Evolutionary conservation across 2,113 vertebrate species (phyloP), one percentile per base, ranked within the genome.

Genomic region (Formicarius rufipectus): DNA sequence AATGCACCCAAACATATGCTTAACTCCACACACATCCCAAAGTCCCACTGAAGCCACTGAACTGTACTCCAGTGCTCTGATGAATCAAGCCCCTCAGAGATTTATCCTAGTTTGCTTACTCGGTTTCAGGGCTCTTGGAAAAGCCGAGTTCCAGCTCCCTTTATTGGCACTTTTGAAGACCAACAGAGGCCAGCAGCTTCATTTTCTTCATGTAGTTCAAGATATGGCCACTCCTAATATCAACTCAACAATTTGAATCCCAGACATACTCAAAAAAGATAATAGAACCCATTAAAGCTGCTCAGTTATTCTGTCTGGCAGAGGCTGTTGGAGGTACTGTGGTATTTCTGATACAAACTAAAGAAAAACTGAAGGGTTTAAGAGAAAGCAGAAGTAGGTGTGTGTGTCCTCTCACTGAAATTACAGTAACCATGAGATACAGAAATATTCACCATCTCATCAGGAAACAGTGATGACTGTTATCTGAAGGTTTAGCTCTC

Each of bases 1-100:
- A 80, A 85, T 88, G 90, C 87, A 80, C 91, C 87, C 82, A 93
- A 85, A 88, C 74, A 90, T 73, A 91, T 69, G 91, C 67, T 82
- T 45, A 74, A 72, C 49, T 91, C 82, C 12, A 73, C 76, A 90
- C 58, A 88, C 45, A 66, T 79, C 68, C 71, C 85, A 67, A 73
- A 89, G 89, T 44, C 50, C 37, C 3, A 8, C 52, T 68, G 59
- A 62, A 84, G 91, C 31, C 74, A 73, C 55, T 62, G 64, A 81
- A 56, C 76, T 50, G 22, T 73, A 49, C 55, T 75, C 58, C 37
- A 68, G n/a, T 27, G 28, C 37, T 53, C 45, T n/a, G 59, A 76
- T 77, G 72, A 94, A 63, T 91, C 80, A 71, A 68, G 45, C 12
- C 33, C 35, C 45, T 86, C 45, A 21, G 14, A 64, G 42, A 17